Evolutionary conservation across 2,888 invertebrate genomes (phyloP), one percentile per base, ranked within the genome.

Genomic region (Troglohyphantes excavatus): DNA sequence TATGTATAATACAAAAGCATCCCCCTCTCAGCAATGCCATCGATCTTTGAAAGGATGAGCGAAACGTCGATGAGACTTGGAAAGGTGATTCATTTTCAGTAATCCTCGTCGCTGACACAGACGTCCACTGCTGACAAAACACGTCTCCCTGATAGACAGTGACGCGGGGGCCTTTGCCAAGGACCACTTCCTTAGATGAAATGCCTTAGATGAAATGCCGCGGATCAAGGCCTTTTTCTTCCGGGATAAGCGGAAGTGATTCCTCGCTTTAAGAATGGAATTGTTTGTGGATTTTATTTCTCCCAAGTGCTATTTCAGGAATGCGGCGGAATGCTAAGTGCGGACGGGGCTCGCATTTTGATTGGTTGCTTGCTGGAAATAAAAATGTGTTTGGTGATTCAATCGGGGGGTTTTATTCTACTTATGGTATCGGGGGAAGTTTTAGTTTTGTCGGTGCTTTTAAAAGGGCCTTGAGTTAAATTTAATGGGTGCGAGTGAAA

Each of bases 31-130:
- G 39, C 39, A n/a, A 43, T 21, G 19, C 68, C 70, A 87, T 87
- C 87, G 72, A 87, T 87, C 87, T 87, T 87, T 87, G 43, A 46
- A 73, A 87, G 88, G 88, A 88, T 82, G 88, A 82, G 75, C 73
- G 81, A 75, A 87, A 73, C 73, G 87, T 88, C 88, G 21, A 67
- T 75, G 67, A 59, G 65, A 82, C 73, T 82, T 29, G 73, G 59
- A 68, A 43, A 75, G 59, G 75, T 78, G 81, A 88, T 88, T 88
- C 88, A 61, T 88, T 88, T 88, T 75, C 81, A 59, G 53, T 82
- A 81, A 88, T 88, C 81, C 75, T 68, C 53, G 23, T 82, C 39
- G 63, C 67, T 88, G 88, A 81, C 88, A 82, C 46, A 63, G 67
- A 88, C 88, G 88, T 88, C 81, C 73, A 27, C 65, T 82, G 73